Conservation (phyloP, 35 echinoderm and acorn worm genomes). For the Stichopus chloronotus region DNA sequence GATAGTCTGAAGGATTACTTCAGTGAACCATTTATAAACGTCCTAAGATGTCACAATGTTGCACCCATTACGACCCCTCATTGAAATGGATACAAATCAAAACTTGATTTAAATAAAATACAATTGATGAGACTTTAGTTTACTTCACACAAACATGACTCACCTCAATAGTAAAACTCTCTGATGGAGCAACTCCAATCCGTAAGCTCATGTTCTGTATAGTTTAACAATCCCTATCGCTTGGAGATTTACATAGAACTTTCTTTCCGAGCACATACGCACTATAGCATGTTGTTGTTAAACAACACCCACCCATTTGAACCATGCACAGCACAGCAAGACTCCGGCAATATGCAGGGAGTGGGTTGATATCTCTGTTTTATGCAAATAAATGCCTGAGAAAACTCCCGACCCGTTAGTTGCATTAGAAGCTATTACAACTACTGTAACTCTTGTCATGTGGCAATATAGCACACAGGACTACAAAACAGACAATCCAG, state of each 20-base stretch:
- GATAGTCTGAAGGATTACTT: too few relatives aligned
- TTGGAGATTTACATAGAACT: background rate
- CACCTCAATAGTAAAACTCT: constrained; percentile 54
- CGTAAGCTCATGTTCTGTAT: constrained; percentile 17
- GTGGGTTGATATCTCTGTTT: background rate
- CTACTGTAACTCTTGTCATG: too few relatives aligned
- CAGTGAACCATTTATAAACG: too few relatives aligned
- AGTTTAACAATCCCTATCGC: background rate
- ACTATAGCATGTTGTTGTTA: constrained; percentile 25
- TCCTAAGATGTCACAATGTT: too few relatives aligned
- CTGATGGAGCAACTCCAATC: constrained; percentile 33
- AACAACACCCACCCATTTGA: constrained; percentile 33
- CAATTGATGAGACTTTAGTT: too few relatives aligned
- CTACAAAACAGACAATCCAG: background rate
- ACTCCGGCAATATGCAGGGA: background rate
- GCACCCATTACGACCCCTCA: too few relatives aligned
- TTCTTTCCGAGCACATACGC: background rate
- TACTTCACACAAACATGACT: background rate
- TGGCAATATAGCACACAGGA: background rate
- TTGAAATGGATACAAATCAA: too few relatives aligned
- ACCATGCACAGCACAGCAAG: background rate
- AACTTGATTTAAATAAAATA: too few relatives aligned
- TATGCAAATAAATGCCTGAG: constrained; percentile 4
- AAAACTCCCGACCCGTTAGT: background rate
- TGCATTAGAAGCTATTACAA: background rate